Conservation (phyloP, 1,140 invertebrate genomes). For the Hycleus cichorii region DNA sequence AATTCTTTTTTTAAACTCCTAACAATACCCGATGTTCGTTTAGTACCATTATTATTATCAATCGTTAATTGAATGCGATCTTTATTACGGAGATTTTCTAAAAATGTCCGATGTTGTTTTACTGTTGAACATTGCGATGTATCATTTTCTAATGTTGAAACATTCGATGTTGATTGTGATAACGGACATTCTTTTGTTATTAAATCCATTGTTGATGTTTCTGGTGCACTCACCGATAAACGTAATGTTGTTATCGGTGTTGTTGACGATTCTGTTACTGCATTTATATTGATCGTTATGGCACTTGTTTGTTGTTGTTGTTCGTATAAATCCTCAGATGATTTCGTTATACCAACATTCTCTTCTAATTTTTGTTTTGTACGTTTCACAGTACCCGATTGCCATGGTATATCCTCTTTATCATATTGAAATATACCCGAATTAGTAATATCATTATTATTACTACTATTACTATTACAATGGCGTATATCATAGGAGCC, state of each 20-base stretch:
- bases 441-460: constrained; percentile 33
- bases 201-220: constrained; percentile 46
- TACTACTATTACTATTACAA: constrained; percentile 33
- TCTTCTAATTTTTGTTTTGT: constrained; percentile 70
- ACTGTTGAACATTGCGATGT: constrained; percentile 50
- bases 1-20: constrained; percentile 79
- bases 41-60: constrained; percentile 20
- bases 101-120: constrained; percentile 51
- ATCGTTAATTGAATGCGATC: constrained; percentile 23
- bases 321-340: constrained; percentile 14
- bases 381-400: constrained; percentile 59
- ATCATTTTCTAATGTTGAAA: constrained; percentile 42
- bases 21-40: constrained; percentile 56
- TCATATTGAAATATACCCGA: constrained; percentile 50
- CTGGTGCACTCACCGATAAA: constrained; percentile 56
- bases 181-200: constrained; percentile 40
- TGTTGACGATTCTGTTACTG: constrained; percentile 5
- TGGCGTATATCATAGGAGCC: constrained; percentile 62
- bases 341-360: constrained; percentile 13
- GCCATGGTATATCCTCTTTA: constrained; percentile 56
- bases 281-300: constrained; percentile 34
- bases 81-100: constrained; percentile 46
- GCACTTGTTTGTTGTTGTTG: constrained; percentile 28
- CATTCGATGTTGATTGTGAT: constrained; percentile 41
- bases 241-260: constrained; percentile 1